A percentile compares a stretch with the other conserved stretches of the same genome.
These are phyloP conservation scores for Camponotus pennsylvanicus DNA, from an alignment of 1,140 invertebrate genomes.

Conservation along the genomic window DNA sequence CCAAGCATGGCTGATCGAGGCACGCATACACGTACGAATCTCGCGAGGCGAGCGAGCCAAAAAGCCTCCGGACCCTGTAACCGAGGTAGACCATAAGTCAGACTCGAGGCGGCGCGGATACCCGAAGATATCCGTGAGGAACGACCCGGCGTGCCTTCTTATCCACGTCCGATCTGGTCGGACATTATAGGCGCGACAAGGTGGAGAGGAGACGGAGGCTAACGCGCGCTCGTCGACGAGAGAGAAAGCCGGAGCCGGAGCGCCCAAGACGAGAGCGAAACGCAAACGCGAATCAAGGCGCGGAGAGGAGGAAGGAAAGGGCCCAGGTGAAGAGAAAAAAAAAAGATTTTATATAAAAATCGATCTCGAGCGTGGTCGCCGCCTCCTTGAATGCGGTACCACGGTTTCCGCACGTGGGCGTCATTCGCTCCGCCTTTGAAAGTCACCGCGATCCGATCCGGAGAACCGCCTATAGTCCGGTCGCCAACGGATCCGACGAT, in stretches of 20 bases:
- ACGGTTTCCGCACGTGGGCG: slow-evolving; percentile 63
- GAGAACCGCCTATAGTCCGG: slow-evolving; percentile 44
- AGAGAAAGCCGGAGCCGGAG: neutral
- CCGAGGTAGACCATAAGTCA: slow-evolving; percentile 68
- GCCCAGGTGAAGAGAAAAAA: neutral
- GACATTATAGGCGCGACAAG: slow-evolving; percentile 67
- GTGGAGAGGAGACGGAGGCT: slow-evolving; percentile 42
- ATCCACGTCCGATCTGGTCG: slow-evolving; percentile 71
- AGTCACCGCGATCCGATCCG: neutral
- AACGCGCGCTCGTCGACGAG: slow-evolving; percentile 20
- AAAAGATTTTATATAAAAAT: slow-evolving; percentile 68
- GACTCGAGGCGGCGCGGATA: slow-evolving; percentile 59
- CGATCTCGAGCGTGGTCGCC: slow-evolving; percentile 32
- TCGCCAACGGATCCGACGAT: slow-evolving; percentile 22
- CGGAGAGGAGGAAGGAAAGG: neutral
- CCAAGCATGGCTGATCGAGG: neutral
- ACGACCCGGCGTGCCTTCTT: slow-evolving; percentile 62
- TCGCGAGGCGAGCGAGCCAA: slow-evolving; percentile 20
- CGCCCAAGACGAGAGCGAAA: slow-evolving; percentile 14
- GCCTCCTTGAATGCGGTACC: slow-evolving; percentile 20
- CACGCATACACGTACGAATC: neutral
- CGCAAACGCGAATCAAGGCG: neutral
- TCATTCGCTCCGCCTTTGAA: slow-evolving; percentile 61
- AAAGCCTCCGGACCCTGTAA: slow-evolving; percentile 27
- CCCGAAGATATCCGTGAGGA: slow-evolving; percentile 69